These are phyloP conservation scores for Drosophila rellima DNA, from an alignment of 2,888 invertebrate genomes.

Conservation along the genomic window DNA sequence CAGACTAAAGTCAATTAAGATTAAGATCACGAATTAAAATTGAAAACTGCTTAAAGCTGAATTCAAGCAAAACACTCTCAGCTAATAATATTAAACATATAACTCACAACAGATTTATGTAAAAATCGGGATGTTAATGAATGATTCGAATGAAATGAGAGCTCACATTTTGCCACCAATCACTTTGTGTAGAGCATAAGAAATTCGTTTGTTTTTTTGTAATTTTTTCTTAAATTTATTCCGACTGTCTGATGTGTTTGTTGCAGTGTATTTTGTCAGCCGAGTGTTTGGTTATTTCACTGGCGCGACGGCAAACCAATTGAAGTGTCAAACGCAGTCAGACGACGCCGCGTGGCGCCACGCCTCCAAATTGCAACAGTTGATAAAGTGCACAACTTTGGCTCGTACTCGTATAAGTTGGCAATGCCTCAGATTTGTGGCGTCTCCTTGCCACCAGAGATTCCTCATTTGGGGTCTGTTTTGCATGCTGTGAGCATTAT, in stretches of 20 bases:
- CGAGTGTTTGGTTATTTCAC: slow-evolving; percentile 33
- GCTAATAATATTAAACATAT: background rate
- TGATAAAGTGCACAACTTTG: slow-evolving; percentile 72
- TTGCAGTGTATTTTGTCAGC: slow-evolving; percentile 9
- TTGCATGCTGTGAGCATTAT: slow-evolving; percentile 59
- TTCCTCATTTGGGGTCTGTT: no score
- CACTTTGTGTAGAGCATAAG: background rate
- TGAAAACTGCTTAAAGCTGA: background rate
- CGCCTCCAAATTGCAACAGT: slow-evolving; percentile 71
- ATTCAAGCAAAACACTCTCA: background rate
- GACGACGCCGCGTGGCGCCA: slow-evolving; percentile 72
- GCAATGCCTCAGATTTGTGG: slow-evolving; percentile 9
- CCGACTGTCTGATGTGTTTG: background rate
- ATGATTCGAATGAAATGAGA: background rate
- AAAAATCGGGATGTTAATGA: background rate
- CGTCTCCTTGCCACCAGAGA: background rate
- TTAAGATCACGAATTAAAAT: background rate
- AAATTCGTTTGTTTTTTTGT: background rate
- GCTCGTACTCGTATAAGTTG: slow-evolving; percentile 1
- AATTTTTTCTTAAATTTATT: background rate
- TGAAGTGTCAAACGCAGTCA: slow-evolving; percentile 73
- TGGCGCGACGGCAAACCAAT: slow-evolving; percentile 67
- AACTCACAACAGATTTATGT: background rate
- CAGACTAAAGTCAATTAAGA: no score
- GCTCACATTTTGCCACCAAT: background rate